Percentiles rank a stretch among this genome's conserved stretches.
Evolutionary conservation across 1,140 invertebrate genomes (phyloP).

Genomic region (Drosophila carrolli): DNA sequence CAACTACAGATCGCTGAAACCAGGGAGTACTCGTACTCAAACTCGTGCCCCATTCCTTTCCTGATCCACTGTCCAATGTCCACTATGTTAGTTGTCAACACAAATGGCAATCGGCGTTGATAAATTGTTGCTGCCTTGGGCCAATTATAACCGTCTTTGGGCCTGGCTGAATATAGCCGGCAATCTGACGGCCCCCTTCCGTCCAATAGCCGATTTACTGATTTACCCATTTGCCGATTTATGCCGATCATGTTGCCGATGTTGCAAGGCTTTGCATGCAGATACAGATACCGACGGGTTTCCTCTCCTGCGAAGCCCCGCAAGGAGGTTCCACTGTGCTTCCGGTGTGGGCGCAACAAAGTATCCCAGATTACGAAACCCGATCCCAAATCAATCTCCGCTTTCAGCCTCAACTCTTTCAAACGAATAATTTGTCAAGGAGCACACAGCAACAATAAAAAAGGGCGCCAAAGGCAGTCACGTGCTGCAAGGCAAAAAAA

Average conservation of each 20-base stretch:
- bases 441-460: conserved; percentile 19
- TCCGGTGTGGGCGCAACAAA: conserved; percentile 46
- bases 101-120: conserved; percentile 80
- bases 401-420: conserved; percentile 49
- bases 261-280: conserved; percentile 46
- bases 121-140: conserved; percentile 81
- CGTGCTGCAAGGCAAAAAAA: conserved; percentile 47
- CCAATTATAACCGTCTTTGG: conserved; percentile 82
- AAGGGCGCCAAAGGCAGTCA: conserved; percentile 73
- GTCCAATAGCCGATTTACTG: not conserved
- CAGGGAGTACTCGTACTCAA: conserved; percentile 2
- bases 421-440: conserved; percentile 37
- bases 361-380: conserved; percentile 15
- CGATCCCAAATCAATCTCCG: conserved; percentile 36
- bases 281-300: conserved; percentile 16
- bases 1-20: conserved; percentile 57
- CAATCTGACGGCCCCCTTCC: conserved; percentile 22
- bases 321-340: conserved; percentile 11
- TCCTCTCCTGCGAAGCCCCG: conserved; percentile 51
- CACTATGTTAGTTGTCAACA: conserved; percentile 79
- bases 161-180: conserved; percentile 42
- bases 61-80: conserved; percentile 49
- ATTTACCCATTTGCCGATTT: not conserved
- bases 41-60: conserved; percentile 32
- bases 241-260: conserved; percentile 31